A percentile compares a stretch with the other conserved stretches of the same genome.
Evolutionary conservation across 2,888 invertebrate genomes (phyloP).

Genomic region (Lamproptera curius): DNA sequence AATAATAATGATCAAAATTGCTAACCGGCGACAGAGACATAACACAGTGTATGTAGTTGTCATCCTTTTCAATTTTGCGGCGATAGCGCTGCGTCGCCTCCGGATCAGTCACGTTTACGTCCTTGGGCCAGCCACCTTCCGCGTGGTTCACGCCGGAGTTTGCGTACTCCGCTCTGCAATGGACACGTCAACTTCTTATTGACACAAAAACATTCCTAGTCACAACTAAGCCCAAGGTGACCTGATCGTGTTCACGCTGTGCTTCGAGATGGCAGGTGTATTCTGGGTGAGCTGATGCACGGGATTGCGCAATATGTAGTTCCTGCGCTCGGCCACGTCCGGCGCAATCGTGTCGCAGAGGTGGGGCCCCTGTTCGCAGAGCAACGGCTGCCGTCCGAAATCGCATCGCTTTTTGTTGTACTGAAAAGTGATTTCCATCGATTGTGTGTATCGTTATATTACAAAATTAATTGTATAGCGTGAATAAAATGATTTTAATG

Average conservation of each 20-base stretch:
- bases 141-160: constrained; percentile 81
- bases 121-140: constrained; percentile 92
- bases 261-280: constrained; percentile 52
- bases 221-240: constrained; percentile 19
- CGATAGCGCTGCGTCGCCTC: constrained; percentile 86
- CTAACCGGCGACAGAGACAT: constrained; percentile 62
- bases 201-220: neutral
- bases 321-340: constrained; percentile 44
- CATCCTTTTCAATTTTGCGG: constrained; percentile 90
- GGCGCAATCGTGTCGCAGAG: constrained; percentile 56
- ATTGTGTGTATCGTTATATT: too few species aligned
- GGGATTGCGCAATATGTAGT: constrained; percentile 73
- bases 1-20: too few species aligned
- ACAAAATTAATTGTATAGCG: too few species aligned
- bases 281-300: constrained; percentile 69
- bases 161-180: constrained; percentile 76
- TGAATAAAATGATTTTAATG: too few species aligned
- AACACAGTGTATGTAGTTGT: constrained; percentile 83
- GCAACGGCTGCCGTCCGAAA: constrained; percentile 71
- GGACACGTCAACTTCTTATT: neutral
- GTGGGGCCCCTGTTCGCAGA: constrained; percentile 62
- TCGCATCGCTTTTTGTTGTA: constrained; percentile 62
- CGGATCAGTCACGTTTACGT: constrained; percentile 79
- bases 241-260: constrained; percentile 78
- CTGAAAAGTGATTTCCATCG: constrained; percentile 53